Evolutionary conservation across 2,888 invertebrate genomes (phyloP).

Genomic region (Peribatodes rhomboidaria): DNA sequence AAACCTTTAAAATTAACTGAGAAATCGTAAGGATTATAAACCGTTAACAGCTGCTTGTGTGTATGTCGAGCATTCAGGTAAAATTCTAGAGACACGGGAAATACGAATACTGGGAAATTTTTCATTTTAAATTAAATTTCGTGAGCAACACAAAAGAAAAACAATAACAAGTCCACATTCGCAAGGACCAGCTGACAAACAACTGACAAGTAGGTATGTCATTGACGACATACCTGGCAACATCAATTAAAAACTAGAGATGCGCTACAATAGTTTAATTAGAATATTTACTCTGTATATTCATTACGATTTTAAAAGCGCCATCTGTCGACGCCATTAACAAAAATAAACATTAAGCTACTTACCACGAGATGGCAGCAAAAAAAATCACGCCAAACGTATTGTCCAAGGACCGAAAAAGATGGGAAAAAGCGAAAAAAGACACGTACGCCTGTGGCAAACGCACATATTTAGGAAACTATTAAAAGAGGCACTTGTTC

Average conservation of each 20-base stretch:
- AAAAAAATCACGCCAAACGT: too few species aligned
- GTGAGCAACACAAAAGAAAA: constrained; percentile 47
- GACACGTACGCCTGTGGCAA: too few species aligned
- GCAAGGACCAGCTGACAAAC: constrained; percentile 35
- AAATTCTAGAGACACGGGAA: constrained; percentile 92
- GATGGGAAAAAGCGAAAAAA: too few species aligned
- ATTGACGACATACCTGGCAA: too few species aligned
- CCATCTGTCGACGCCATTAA: background rate
- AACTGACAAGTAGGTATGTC: background rate
- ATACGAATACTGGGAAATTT: constrained; percentile 94
- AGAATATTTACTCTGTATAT: too few species aligned
- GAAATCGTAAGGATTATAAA: constrained; percentile 95
- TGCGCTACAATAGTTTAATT: too few species aligned
- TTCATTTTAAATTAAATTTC: constrained; percentile 67
- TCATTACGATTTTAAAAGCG: too few species aligned
- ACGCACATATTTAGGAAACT: too few species aligned
- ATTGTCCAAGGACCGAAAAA: too few species aligned
- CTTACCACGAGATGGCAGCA: too few species aligned
- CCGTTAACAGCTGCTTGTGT: constrained; percentile 92
- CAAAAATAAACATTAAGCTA: background rate
- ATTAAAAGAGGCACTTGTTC: too few species aligned
- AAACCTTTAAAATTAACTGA: constrained; percentile 93
- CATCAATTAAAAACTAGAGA: too few species aligned
- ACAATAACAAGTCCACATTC: constrained; percentile 60
- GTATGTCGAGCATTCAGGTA: constrained; percentile 91